These are phyloP conservation scores for Haemorhous mexicanus DNA, from an alignment of 2,113 vertebrate genomes.

Conservation along the genomic window DNA sequence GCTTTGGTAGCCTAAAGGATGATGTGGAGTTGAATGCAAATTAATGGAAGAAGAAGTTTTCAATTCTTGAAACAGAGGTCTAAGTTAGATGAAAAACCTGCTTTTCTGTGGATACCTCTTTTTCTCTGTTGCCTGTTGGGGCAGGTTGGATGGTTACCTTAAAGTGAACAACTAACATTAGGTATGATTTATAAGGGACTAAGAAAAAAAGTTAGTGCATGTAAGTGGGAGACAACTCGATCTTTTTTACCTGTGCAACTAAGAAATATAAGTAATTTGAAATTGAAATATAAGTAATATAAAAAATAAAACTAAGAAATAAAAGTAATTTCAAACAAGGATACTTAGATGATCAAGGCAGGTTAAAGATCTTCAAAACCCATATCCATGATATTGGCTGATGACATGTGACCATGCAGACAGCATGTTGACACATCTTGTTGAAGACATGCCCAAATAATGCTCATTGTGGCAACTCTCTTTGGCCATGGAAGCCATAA, in stretches of 20 bases:
- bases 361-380: not conserved
- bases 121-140: not conserved
- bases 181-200: not conserved
- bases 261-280: not conserved
- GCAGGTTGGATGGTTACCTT: not conserved
- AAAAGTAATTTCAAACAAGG: not conserved
- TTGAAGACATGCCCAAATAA: not conserved
- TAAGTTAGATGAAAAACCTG: not conserved
- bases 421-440: not conserved
- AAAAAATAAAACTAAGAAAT: not conserved
- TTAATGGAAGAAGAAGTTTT: not conserved
- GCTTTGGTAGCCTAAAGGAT: not conserved
- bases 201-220: not conserved
- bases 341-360: not conserved
- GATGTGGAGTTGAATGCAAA: not conserved
- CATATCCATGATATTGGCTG: rapidly evolving
- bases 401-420: not conserved
- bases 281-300: not conserved
- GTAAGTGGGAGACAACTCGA: not conserved
- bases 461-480: not conserved
- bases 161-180: not conserved
- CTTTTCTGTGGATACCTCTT: not conserved
- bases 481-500: not conserved
- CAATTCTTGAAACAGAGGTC: not conserved
- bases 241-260: not conserved